Evolutionary conservation across 2,113 vertebrate species (phyloP), one percentile per base, ranked within the genome.

Genomic region (Daphoenositta chrysoptera): DNA sequence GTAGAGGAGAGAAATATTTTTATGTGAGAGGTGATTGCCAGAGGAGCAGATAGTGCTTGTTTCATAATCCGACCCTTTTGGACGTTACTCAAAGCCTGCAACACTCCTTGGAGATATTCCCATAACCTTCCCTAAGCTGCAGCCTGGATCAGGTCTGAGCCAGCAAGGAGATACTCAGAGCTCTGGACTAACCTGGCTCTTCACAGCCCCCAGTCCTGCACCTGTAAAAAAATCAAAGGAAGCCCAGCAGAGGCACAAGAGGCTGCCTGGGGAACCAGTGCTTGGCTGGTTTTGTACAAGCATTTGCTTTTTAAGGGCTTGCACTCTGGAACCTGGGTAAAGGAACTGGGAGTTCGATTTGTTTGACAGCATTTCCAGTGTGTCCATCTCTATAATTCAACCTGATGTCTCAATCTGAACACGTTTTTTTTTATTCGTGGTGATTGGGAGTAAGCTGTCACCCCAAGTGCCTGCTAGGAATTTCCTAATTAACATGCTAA

Each of bases 401-500:
- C 40, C 9, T 76, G 87, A 95, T 91, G 53, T 90, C 89, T 97
- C 82, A 75, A 87, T 95, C 79, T 76, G 83, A 89, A 54, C 83
- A 44, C 0, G 0, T 7, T 90, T 77, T 51, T n/a, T 51, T 71
- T 78, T 86, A 80, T 60, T 90, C 50, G 48, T 87, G n/a, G 75
- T 88, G 75, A 53, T 72, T 65, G 87, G 64, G 44, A 93, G 40
- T 72, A 58, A 93, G 6, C 60, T 90, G 84, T 94, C 78, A 79
- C 48, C 61, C 61, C 23, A 65, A 82, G 60, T 54, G 61, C 65
- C 90, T 82, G 72, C 33, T 72, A 83, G 57, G 61, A 95, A 65
- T 89, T 91, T 94, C 35, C 68, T 91, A 72, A 96, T 95, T 95
- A 91, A 79, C 89, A 84, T 51, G 33, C 86, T 96, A 92, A 97